These are phyloP conservation scores for Tipula vernalis DNA, from an alignment of 2,888 invertebrate genomes.

Conservation along the genomic window DNA sequence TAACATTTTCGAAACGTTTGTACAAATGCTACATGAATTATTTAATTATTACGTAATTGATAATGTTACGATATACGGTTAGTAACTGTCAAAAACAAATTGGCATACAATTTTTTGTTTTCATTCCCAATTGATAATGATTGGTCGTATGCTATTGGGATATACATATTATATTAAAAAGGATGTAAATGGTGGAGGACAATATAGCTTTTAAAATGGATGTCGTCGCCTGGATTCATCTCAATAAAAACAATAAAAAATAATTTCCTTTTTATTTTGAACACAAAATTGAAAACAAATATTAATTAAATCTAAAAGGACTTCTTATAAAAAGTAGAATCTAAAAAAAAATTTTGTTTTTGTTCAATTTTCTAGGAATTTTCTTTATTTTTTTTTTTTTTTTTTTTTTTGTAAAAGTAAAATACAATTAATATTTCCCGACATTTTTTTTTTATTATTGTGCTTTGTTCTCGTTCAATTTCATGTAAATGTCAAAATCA, in stretches of 20 bases:
- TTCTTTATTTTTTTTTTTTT: neutral
- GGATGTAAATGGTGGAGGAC: neutral
- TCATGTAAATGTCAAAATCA: constrained; percentile 4
- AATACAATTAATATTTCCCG: neutral
- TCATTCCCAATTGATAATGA: neutral
- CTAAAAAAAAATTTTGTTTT: neutral
- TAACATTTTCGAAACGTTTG: neutral
- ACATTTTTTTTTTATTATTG: neutral
- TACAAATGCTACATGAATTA: neutral
- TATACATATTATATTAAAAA: neutral
- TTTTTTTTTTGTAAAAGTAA: neutral
- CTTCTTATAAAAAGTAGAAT: neutral
- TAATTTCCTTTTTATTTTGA: neutral
- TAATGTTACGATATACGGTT: too few species aligned
- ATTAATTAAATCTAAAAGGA: neutral
- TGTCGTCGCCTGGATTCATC: neutral
- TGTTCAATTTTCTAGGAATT: neutral
- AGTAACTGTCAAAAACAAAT: neutral
- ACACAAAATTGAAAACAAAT: neutral
- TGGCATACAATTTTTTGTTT: neutral
- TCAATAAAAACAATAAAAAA: neutral
- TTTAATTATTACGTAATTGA: neutral
- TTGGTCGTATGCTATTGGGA: neutral
- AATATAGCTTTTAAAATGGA: neutral
- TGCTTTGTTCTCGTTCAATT: neutral